Conservation (phyloP, 37 sponge, comb jelly and placozoan genomes). For the Oopsacas minuta region DNA sequence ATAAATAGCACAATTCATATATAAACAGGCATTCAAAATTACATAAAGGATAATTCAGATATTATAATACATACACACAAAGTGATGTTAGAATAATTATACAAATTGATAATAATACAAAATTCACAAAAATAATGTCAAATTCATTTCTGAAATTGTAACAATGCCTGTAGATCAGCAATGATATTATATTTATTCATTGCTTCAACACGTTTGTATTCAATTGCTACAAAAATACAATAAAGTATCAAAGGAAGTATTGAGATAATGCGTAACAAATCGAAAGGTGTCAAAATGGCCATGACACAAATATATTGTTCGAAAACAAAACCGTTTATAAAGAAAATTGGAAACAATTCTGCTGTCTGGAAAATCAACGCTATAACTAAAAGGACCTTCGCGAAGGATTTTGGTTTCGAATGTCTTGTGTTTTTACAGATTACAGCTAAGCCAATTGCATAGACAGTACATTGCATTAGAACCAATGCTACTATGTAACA, state of each 20-base stretch:
- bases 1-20: too few species aligned
- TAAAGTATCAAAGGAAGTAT: background rate
- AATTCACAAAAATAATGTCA: too few species aligned
- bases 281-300: background rate
- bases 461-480: background rate
- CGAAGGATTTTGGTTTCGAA: background rate
- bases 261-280: background rate
- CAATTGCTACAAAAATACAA: background rate
- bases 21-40: too few species aligned
- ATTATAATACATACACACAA: too few species aligned
- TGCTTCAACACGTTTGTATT: background rate
- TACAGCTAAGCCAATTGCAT: background rate
- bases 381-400: background rate
- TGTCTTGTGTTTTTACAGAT: background rate
- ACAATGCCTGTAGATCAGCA: background rate
- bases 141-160: background rate
- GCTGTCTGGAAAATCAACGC: background rate
- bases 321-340: background rate
- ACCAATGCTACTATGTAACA: background rate
- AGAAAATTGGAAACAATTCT: conserved; percentile 8
- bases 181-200: conserved; percentile 13
- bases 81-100: too few species aligned
- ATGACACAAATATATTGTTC: background rate
- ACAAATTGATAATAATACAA: too few species aligned
- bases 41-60: too few species aligned